phyloP scores from a whole-genome alignment of 2,888 invertebrate species.

The Catocala fraxini region DNA sequence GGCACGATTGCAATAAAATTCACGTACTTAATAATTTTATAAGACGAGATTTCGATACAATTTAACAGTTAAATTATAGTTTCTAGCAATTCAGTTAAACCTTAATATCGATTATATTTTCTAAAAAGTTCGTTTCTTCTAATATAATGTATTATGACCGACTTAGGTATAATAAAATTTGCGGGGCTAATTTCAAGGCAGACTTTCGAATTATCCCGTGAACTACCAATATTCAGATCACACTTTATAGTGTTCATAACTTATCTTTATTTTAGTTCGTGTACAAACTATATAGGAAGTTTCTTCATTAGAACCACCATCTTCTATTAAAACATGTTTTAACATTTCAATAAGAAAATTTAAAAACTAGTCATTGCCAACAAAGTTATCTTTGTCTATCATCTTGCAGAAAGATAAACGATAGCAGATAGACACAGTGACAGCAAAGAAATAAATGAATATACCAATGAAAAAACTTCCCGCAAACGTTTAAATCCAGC shows the following conservation, averaged over 20 bases:
- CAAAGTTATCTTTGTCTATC: constrained; percentile 3
- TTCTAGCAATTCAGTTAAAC: constrained; percentile 6
- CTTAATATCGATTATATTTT: constrained; percentile 5
- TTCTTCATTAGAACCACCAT: constrained; percentile 30
- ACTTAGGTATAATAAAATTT: constrained; percentile 6
- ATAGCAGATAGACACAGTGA: constrained; percentile 6
- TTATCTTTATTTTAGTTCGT: constrained; percentile 25
- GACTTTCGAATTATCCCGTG: constrained; percentile 32
- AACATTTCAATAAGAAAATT: neutral
- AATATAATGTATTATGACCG: constrained; percentile 21
- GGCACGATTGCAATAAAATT: constrained; percentile 17
- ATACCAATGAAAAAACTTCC: constrained; percentile 51
- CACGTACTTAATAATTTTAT: constrained; percentile 18
- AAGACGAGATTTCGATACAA: constrained; percentile 23
- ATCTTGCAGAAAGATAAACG: neutral
- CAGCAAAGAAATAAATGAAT: constrained; percentile 11
- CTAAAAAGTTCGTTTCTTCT: constrained; percentile 11
- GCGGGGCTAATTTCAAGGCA: constrained; percentile 44
- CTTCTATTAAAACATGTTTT: constrained; percentile 4
- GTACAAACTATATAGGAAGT: constrained; percentile 42
- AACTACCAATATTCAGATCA: constrained; percentile 10
- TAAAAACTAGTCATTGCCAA: neutral
- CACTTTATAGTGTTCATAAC: constrained; percentile 23
- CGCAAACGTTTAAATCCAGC: constrained; percentile 73
- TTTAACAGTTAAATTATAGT: constrained; percentile 12